Evolutionary conservation across 2,888 invertebrate genomes (phyloP).

Genomic region (Pegoplata infirma): DNA sequence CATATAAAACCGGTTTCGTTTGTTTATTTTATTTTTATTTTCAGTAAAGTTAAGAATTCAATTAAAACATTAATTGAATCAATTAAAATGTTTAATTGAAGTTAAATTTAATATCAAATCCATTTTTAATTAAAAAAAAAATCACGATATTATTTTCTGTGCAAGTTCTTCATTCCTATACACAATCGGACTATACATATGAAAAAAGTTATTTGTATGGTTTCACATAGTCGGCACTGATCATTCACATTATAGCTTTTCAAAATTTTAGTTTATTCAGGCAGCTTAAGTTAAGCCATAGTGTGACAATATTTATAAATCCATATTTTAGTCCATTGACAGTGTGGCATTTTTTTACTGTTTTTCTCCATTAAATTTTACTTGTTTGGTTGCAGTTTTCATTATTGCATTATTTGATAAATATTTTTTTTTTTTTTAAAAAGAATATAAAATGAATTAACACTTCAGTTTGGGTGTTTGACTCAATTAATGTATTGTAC

Average conservation of each 20-base stretch:
- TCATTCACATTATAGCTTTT: not conserved
- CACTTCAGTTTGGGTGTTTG: slow-evolving; percentile 37
- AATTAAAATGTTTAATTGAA: too few relatives aligned
- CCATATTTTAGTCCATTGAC: slow-evolving; percentile 47
- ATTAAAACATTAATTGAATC: too few relatives aligned
- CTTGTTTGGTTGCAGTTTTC: slow-evolving; percentile 5
- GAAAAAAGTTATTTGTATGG: too few relatives aligned
- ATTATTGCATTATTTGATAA: not conserved
- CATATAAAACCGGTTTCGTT: too few relatives aligned
- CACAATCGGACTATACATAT: too few relatives aligned
- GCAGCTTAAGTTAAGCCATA: slow-evolving; percentile 36
- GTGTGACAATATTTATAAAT: slow-evolving; percentile 50
- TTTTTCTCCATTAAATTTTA: not conserved
- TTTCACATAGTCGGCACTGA: not conserved
- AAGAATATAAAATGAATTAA: slow-evolving; percentile 24
- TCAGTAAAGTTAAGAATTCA: too few relatives aligned
- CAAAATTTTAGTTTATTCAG: slow-evolving; percentile 24
- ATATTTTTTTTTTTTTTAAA: too few relatives aligned
- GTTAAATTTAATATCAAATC: too few relatives aligned
- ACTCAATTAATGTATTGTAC: slow-evolving; percentile 49
- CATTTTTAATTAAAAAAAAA: too few relatives aligned
- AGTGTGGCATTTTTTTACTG: slow-evolving; percentile 27
- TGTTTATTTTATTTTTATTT: too few relatives aligned
- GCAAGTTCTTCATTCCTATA: too few relatives aligned
- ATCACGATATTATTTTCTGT: too few relatives aligned